phyloP scores from a whole-genome alignment of 1,140 invertebrate species.

The Mercenaria mercenaria region DNA sequence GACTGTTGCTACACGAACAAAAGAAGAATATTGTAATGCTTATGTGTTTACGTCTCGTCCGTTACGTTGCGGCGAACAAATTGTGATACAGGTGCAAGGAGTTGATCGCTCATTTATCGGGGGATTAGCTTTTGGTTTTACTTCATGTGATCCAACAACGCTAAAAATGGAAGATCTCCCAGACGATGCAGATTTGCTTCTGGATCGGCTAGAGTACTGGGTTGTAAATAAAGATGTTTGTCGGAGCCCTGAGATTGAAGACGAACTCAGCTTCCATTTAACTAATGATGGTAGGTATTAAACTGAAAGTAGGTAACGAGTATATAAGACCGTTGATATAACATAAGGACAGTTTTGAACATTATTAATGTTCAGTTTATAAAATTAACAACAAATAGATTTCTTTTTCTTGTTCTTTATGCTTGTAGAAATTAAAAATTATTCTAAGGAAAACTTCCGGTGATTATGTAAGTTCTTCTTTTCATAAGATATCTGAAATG shows the following conservation, averaged over 20 bases:
- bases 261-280: conserved; percentile 96
- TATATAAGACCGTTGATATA: too few species aligned
- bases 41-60: conserved; percentile 97
- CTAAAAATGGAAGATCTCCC: conserved; percentile 92
- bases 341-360: too few species aligned
- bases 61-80: conserved; percentile 93
- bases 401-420: too few species aligned
- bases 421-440: too few species aligned
- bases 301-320: too few species aligned
- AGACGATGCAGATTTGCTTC: conserved; percentile 95
- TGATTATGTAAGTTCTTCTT: too few species aligned
- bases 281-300: conserved; percentile 89
- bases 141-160: conserved; percentile 95
- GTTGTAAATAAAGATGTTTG: conserved; percentile 97
- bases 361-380: too few species aligned
- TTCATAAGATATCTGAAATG: too few species aligned
- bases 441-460: too few species aligned
- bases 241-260: conserved; percentile 92
- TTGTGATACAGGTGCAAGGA: conserved; percentile 93
- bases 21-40: conserved; percentile 96
- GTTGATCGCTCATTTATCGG: conserved; percentile 95
- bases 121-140: conserved; percentile 95
- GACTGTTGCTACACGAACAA: conserved; percentile 92
- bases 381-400: too few species aligned
- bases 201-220: conserved; percentile 99